These are phyloP conservation scores for Pteropus rufus DNA, from an alignment of 2,797 vertebrate species.

Conservation along the genomic window DNA sequence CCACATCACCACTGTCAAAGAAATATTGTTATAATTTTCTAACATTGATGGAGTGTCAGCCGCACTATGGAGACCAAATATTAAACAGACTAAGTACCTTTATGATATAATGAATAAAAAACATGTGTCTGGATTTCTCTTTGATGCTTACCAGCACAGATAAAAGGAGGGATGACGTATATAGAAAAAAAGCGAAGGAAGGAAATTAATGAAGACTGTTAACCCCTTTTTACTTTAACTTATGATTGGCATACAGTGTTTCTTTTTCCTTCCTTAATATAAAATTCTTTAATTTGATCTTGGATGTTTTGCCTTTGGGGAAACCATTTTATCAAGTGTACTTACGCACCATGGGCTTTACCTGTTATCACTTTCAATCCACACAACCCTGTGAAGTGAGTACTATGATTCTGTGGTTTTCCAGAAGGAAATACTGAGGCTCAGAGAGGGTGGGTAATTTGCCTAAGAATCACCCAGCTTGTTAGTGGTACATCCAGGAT, in stretches of 20 bases:
- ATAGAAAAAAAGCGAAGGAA: neutral
- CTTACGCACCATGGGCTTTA: neutral
- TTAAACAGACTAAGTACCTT: conserved; percentile 1
- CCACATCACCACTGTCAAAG: conserved; percentile 25
- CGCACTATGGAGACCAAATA: neutral
- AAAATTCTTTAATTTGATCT: neutral
- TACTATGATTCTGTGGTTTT: neutral
- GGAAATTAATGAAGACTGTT: neutral
- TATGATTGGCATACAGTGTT: neutral
- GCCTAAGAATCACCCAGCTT: neutral
- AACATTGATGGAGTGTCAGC: neutral
- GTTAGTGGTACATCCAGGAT: neutral
- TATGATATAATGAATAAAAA: conserved; percentile 43
- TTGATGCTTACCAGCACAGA: neutral
- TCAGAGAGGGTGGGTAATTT: neutral
- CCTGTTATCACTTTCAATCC: neutral
- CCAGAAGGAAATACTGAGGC: neutral
- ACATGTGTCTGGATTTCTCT: conserved; percentile 15
- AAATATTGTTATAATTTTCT: conserved; percentile 29
- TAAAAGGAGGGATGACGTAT: neutral
- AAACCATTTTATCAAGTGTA: conserved; percentile 10
- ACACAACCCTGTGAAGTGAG: neutral
- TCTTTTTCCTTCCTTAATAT: neutral
- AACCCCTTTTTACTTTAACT: neutral
- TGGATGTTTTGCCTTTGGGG: conserved; percentile 23